Conservation (phyloP, 1,140 invertebrate species). For the Drosophila subobscura region DNA sequence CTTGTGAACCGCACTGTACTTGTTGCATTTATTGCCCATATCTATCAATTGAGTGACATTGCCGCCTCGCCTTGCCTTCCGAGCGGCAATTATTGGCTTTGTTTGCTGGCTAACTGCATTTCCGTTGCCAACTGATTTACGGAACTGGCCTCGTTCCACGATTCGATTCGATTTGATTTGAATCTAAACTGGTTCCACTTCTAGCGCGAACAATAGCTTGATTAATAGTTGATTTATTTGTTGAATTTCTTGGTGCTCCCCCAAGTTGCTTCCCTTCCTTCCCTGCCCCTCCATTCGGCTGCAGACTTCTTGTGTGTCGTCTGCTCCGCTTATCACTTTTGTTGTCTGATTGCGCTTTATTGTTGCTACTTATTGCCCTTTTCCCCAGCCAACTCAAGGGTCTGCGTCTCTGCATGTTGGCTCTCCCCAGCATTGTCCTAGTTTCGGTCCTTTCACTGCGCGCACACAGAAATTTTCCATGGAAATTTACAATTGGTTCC, state of each 20-base stretch:
- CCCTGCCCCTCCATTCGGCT: not conserved
- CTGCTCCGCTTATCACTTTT: conserved; percentile 32
- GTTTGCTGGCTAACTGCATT: conserved; percentile 61
- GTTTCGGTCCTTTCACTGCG: conserved; percentile 22
- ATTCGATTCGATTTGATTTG: conserved; percentile 9
- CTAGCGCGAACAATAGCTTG: conserved; percentile 40
- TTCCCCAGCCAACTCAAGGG: conserved; percentile 19
- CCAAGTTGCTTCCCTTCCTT: conserved; percentile 26
- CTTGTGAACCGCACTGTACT: conserved; percentile 11
- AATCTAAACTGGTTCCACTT: conserved; percentile 48
- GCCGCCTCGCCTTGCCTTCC: conserved; percentile 59
- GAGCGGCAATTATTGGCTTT: conserved; percentile 70
- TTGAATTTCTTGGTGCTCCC: conserved; percentile 1
- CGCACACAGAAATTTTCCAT: conserved; percentile 38
- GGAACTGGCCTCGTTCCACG: conserved; percentile 67
- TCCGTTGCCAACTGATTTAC: conserved; percentile 75
- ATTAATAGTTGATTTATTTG: conserved; percentile 53
- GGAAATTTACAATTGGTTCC: conserved; percentile 46
- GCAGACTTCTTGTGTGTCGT: not conserved
- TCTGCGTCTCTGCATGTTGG: not conserved
- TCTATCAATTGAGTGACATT: conserved; percentile 57
- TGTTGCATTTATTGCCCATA: conserved; percentile 12
- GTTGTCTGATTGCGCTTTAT: conserved; percentile 17
- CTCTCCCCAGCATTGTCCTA: conserved; percentile 35
- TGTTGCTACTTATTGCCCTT: conserved; percentile 30